A percentile compares a stretch with the other conserved stretches of the same genome.
These are phyloP conservation scores for Zosterops borbonicus DNA, from an alignment of 2,113 vertebrate species.

Conservation along the genomic window DNA sequence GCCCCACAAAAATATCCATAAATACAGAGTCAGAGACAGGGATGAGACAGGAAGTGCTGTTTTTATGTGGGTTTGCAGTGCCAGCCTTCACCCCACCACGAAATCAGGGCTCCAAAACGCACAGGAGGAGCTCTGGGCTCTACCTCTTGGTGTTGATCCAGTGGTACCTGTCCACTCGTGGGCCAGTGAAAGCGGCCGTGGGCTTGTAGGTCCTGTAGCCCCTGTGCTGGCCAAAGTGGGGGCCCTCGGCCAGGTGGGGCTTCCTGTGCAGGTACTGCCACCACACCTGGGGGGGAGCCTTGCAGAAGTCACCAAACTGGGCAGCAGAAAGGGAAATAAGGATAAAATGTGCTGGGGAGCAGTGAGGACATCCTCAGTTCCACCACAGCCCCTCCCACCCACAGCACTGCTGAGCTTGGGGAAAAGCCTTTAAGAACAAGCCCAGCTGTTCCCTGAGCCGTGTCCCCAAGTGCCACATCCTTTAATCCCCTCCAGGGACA, in stretches of 20 bases:
- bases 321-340: not conserved
- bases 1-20: not conserved
- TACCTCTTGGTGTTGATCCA: conserved; percentile 87
- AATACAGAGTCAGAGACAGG: not conserved
- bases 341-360: not conserved
- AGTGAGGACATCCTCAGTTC: fast-evolving
- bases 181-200: conserved; percentile 69
- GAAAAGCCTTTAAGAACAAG: fast-evolving
- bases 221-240: conserved; percentile 62
- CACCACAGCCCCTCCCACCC: fast-evolving
- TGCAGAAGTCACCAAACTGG: conserved; percentile 78
- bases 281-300: conserved; percentile 75
- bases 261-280: conserved; percentile 75
- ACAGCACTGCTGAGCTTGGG: fast-evolving
- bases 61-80: not conserved
- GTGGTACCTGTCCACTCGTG: conserved; percentile 87
- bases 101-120: not conserved
- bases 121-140: not conserved
- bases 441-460: fast-evolving
- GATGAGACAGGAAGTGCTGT: not conserved
- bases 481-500: fast-evolving
- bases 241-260: conserved; percentile 52
- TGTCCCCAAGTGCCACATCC: not conserved
- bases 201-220: conserved; percentile 69
- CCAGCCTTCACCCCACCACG: not conserved